Evolutionary conservation across 2,888 invertebrate genomes (phyloP), one percentile per base, ranked within the genome.

Genomic region (Biston stratarius): DNA sequence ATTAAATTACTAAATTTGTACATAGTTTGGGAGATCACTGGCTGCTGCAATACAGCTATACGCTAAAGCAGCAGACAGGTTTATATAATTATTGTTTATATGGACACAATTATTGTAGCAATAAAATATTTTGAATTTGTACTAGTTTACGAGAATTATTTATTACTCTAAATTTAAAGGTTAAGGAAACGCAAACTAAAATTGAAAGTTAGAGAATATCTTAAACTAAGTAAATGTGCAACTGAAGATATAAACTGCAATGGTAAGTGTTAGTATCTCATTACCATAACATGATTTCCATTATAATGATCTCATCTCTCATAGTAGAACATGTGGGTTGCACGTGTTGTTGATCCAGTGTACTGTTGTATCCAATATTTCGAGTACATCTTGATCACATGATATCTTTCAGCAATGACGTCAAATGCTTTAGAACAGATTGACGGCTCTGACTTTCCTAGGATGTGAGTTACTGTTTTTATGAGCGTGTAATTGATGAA

Each of bases 301-400:
- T 14, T 6, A 45, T n/a, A 48, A 60, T 70, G 67, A 70, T 60
- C 61, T 73, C 64, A 69, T 68, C 40, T 65, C 58, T 48, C 58
- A 6, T 52, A 52, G 14, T 49, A 60, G 59, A 58, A 57, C 78
- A 77, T 77, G 62, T 78, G 77, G 71, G 45, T 44, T 47, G 62
- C 77, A 77, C 67, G 69, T 78, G 75, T 69, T 34, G 24, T 65
- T 61, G 36, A 53, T 8, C 40, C 6, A 53, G 40, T 40, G 40
- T 24, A 15, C 47, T 48, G 48, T 9, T 48, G 11, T n/a, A 48
- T 8, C 38, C 64, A 55, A 70, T 44, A 70, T 67, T 57, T 62
- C 61, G 55, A 69, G 62, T 62, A 66, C 62, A 42, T 67, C 47
- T 12, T 53, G 40, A 67, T 64, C 64, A 69, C 60, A 69, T 67